A percentile compares a stretch with the other conserved stretches of the same genome.
These are phyloP conservation scores for Hylaeus anthracinus DNA, from an alignment of 1,140 invertebrate genomes.

Conservation along the genomic window DNA sequence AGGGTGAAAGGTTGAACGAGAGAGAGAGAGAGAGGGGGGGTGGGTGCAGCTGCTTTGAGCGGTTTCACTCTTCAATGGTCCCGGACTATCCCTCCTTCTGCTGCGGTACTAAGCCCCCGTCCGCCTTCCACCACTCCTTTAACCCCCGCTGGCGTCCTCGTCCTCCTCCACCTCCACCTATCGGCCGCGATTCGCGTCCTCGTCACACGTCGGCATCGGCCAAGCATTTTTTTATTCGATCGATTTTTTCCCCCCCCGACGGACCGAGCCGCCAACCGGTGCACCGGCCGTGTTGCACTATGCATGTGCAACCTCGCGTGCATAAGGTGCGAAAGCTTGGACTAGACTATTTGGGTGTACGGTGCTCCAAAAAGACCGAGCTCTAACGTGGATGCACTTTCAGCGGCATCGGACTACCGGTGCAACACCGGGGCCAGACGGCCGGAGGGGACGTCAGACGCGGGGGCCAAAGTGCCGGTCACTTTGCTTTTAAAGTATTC, in stretches of 20 bases:
- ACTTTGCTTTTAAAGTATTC: constrained; percentile 47
- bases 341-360: constrained; percentile 61
- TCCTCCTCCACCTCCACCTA: constrained; percentile 59
- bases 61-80: constrained; percentile 80
- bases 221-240: constrained; percentile 69
- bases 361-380: constrained; percentile 55
- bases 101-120: constrained; percentile 59
- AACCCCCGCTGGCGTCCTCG: constrained; percentile 58
- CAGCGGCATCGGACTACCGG: constrained; percentile 15
- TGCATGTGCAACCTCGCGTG: constrained; percentile 63
- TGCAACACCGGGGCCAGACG: constrained; percentile 3
- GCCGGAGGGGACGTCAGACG: constrained; percentile 23
- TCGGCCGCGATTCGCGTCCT: constrained; percentile 70
- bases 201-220: constrained; percentile 68
- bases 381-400: constrained; percentile 62
- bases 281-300: constrained; percentile 63
- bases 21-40: constrained; percentile 38
- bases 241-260: constrained; percentile 60
- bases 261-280: constrained; percentile 30
- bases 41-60: constrained; percentile 79
- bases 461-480: constrained; percentile 16
- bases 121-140: constrained; percentile 57
- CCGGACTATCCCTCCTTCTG: constrained; percentile 68
- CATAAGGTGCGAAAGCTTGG: constrained; percentile 64
- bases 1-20: constrained; percentile 54